Conservation (phyloP, 2,113 vertebrate species). For the Boleophthalmus pectinirostris region DNA sequence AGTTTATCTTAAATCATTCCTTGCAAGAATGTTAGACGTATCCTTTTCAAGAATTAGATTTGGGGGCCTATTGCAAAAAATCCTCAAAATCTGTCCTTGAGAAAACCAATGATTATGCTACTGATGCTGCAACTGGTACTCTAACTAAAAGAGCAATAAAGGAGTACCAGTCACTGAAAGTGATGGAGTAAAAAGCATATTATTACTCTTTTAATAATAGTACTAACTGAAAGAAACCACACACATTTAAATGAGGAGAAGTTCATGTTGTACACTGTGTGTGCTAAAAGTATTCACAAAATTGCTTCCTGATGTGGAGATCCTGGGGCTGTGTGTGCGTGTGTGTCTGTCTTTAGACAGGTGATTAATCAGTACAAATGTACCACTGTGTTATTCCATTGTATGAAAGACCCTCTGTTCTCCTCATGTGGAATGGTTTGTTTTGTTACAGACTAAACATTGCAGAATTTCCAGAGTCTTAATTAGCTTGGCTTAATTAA, state of each 20-base stretch:
- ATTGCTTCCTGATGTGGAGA: constrained; percentile 62
- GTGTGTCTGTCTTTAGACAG: constrained; percentile 28
- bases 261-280: constrained; percentile 40
- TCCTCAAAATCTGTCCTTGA: too few relatives aligned
- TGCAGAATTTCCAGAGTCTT: constrained; percentile 22
- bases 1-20: too few relatives aligned
- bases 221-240: not conserved
- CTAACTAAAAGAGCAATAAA: too few relatives aligned
- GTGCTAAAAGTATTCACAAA: constrained; percentile 49
- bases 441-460: constrained; percentile 13
- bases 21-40: too few relatives aligned
- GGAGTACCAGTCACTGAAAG: too few relatives aligned
- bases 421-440: constrained; percentile 18
- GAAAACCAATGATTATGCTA: too few relatives aligned
- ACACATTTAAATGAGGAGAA: not conserved
- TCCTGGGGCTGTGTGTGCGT: constrained; percentile 20
- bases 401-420: constrained; percentile 52
- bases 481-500: constrained; percentile 40
- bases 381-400: constrained; percentile 34
- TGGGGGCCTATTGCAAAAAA: too few relatives aligned
- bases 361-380: constrained; percentile 57
- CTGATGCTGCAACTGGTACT: too few relatives aligned
- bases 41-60: too few relatives aligned
- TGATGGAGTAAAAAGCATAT: not conserved
- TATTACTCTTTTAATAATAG: not conserved